Evolutionary conservation across 2,888 invertebrate genomes (phyloP), one percentile per base, ranked within the genome.

Genomic region (Eristalis arbustorum): DNA sequence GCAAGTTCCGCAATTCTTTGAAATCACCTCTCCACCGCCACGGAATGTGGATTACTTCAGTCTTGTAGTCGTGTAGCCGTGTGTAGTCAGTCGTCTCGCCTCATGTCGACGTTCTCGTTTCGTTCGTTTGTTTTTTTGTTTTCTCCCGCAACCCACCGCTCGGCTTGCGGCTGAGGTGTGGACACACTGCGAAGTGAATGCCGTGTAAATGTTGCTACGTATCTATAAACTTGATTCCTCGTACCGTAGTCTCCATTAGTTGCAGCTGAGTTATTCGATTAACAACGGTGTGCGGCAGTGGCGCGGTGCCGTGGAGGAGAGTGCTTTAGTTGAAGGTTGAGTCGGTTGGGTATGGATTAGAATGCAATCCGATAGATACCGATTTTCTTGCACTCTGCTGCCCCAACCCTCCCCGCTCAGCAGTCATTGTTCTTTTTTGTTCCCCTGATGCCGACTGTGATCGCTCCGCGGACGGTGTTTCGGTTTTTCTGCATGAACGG

Each of bases 1-100:
- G 63, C 42, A n/a, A 80, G 80, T 80, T 80, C 80, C 80, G 80
- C 69, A 80, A 80, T 80, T 80, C 74, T 74, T 74, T 66, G 71
- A 31, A 77, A 69, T 42, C 49, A 28, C 61, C 49, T 49, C 49
- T 49, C 49, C 49, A 49, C 49, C 49, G 49, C 49, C 49, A 49
- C 49, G 49, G 49, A 49, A 49, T 49, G 49, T 49, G 49, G 49
- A 49, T 49, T 49, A 49, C 49, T 49, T 49, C 49, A 49, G 49
- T 49, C 18, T 5, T 1, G 18, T 1, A 49, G 49, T 49, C 49
- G n/a, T 49, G 49, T 18, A 49, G 49, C 10, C 31, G 10, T 18
- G n/a, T 49, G 49, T 18, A 49, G 49, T 31, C 31, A 31, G 31
- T 31, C 31, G 31, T 49, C 49, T 49, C 49, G 49, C 49, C 49